These are phyloP conservation scores for Dermatemys mawii DNA, from an alignment of 2,113 vertebrate genomes.

Conservation along the genomic window DNA sequence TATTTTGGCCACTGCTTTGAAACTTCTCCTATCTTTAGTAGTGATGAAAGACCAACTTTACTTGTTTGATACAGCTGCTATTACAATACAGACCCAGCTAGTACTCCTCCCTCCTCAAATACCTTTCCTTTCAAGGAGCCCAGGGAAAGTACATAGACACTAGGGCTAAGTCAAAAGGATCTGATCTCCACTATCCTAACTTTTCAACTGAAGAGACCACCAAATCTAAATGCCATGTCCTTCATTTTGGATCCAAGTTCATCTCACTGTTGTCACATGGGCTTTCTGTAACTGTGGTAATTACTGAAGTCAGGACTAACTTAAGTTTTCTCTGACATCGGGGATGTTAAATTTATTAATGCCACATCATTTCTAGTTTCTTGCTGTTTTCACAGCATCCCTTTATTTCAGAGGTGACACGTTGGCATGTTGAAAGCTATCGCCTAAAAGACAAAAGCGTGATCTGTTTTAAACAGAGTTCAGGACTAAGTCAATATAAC, in stretches of 20 bases:
- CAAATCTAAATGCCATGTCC: neutral
- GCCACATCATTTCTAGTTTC: fast-evolving
- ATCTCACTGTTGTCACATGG: neutral
- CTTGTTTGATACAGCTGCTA: neutral
- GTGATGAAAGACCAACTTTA: neutral
- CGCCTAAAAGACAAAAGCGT: neutral
- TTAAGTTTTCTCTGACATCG: neutral
- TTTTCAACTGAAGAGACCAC: neutral
- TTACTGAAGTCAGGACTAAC: neutral
- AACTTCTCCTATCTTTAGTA: neutral
- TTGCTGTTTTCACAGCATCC: neutral
- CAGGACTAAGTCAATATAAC: neutral
- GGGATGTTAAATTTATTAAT: neutral
- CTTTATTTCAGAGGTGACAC: neutral
- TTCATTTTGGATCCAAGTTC: neutral
- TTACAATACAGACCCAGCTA: neutral
- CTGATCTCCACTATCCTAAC: constrained; percentile 31
- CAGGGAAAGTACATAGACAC: neutral
- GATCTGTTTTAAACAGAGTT: neutral
- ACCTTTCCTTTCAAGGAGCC: constrained; percentile 56
- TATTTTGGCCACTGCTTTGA: fast-evolving
- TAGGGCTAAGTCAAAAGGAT: fast-evolving
- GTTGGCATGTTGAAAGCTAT: neutral
- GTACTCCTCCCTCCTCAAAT: constrained; percentile 11
- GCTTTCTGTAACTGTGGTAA: neutral